These are phyloP conservation scores for Columba guinea DNA, from an alignment of 2,797 vertebrate species.

Conservation along the genomic window DNA sequence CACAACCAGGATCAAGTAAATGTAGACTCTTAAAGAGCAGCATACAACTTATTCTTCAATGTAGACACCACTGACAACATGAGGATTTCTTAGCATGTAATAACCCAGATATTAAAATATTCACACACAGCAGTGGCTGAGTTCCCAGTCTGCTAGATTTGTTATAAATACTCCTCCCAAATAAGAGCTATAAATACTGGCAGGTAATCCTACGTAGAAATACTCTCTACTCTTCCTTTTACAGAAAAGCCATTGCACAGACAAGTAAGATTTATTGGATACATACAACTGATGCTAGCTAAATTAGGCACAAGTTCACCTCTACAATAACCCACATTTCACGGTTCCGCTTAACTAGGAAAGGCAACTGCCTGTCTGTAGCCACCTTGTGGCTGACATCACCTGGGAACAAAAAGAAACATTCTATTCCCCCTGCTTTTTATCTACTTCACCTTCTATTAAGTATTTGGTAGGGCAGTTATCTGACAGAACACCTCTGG, in stretches of 20 bases:
- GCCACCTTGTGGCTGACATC: neutral
- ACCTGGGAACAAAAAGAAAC: neutral
- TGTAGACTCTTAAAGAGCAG: neutral
- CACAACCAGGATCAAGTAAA: neutral
- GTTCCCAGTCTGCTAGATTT: neutral
- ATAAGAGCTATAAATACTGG: neutral
- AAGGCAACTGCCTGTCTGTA: neutral
- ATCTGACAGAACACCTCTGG: neutral
- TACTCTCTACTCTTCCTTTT: neutral
- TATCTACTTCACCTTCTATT: neutral
- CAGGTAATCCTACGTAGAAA: neutral
- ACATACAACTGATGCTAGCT: neutral
- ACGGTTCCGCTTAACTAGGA: neutral
- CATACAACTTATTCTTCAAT: neutral
- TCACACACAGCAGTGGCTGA: neutral
- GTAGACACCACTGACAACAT: neutral
- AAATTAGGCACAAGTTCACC: neutral
- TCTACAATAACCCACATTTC: accelerated
- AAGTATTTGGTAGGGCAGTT: neutral
- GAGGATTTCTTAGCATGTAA: neutral
- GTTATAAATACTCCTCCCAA: neutral
- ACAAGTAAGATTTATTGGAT: neutral
- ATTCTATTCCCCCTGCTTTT: neutral
- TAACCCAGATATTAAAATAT: neutral
- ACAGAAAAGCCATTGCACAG: neutral